Conservation (phyloP, 2,888 invertebrate species). For the Nomada hirtipes region DNA sequence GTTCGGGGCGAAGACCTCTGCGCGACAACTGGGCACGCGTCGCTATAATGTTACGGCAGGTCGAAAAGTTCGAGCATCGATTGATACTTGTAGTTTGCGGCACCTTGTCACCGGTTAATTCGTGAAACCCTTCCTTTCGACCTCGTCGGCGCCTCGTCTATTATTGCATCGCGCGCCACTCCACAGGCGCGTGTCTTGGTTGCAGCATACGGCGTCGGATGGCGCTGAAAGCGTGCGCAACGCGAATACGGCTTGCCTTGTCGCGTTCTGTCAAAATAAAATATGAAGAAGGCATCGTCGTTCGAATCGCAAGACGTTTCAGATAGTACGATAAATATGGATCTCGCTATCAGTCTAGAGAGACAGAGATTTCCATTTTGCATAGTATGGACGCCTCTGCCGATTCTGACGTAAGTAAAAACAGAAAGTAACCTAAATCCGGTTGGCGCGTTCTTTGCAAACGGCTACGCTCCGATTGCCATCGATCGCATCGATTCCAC, state of each 20-base stretch:
- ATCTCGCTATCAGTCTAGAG: conserved; percentile 73
- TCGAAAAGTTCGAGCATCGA: too few relatives aligned
- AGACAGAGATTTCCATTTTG: conserved; percentile 92
- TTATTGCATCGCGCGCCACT: neutral
- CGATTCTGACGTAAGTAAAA: conserved; percentile 91
- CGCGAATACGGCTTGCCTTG: neutral
- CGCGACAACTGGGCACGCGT: too few relatives aligned
- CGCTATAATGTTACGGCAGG: too few relatives aligned
- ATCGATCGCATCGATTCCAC: too few relatives aligned
- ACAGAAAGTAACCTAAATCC: conserved; percentile 32
- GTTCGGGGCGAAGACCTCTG: too few relatives aligned
- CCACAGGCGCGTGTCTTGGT: neutral
- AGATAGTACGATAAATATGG: conserved; percentile 64
- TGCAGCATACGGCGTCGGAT: neutral
- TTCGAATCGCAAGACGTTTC: conserved; percentile 20
- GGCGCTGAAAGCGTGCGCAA: neutral
- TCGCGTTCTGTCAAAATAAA: conserved; percentile 17
- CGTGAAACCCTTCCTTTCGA: too few relatives aligned
- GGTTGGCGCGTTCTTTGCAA: too few relatives aligned
- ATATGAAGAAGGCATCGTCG: conserved; percentile 50
- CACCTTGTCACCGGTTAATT: too few relatives aligned
- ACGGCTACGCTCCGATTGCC: too few relatives aligned
- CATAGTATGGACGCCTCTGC: conserved; percentile 98
- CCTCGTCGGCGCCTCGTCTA: too few relatives aligned
- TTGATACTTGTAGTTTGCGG: too few relatives aligned